Conservation (phyloP, 1,140 invertebrate genomes). For the Macrotrachela quadricornifera region DNA sequence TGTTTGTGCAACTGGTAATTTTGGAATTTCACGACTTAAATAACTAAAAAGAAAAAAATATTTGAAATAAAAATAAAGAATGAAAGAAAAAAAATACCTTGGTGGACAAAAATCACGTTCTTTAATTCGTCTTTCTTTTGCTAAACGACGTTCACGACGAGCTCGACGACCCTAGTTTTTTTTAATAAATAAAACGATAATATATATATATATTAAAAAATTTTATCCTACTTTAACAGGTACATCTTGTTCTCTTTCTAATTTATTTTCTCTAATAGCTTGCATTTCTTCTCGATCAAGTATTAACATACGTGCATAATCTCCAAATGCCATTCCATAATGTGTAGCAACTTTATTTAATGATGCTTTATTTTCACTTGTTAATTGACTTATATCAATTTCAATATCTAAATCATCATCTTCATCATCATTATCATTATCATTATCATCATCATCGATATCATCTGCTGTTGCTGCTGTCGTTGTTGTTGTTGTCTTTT, state of each 20-base stretch:
- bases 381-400: not conserved
- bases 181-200: too few relatives aligned
- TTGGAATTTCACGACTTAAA: too few relatives aligned
- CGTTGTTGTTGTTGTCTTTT: too few relatives aligned
- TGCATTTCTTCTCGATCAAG: constrained; percentile 3
- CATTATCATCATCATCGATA: not conserved
- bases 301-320: constrained; percentile 1
- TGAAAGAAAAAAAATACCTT: too few relatives aligned
- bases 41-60: too few relatives aligned
- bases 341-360: constrained; percentile 2
- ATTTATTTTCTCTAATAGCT: not conserved
- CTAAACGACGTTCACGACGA: not conserved
- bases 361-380: not conserved
- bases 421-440: not conserved
- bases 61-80: too few relatives aligned
- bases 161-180: not conserved
- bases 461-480: too few relatives aligned
- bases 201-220: too few relatives aligned
- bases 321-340: constrained; percentile 4
- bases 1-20: too few relatives aligned
- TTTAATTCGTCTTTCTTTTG: constrained; percentile 3
- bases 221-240: too few relatives aligned
- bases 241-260: too few relatives aligned
- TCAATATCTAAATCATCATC: constrained; percentile 4
- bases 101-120: not conserved